A percentile compares a stretch with the other conserved stretches of the same genome.
Conservation (phyloP, 1,140 invertebrate genomes). For the Drosophila pandora region DNA sequence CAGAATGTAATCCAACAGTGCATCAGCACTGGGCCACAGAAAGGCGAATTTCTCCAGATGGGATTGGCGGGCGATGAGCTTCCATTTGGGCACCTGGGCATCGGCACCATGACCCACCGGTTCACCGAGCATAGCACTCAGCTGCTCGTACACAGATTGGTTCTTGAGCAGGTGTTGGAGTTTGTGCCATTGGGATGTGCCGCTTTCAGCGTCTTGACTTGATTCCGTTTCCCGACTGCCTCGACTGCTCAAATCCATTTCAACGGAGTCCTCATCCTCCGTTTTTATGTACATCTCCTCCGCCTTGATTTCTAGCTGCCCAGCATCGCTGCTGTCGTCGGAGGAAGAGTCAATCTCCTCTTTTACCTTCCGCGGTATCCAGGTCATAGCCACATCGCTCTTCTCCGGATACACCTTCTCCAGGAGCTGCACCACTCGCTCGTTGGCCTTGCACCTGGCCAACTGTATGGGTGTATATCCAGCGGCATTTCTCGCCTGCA, state of each 20-base stretch:
- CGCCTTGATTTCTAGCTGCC: slow-evolving; percentile 37
- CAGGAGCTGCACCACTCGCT: slow-evolving; percentile 45
- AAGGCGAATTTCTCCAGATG: slow-evolving; percentile 47
- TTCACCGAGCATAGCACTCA: slow-evolving; percentile 42
- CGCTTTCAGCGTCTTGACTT: not conserved
- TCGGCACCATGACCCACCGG: slow-evolving; percentile 9
- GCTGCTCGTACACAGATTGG: slow-evolving; percentile 29
- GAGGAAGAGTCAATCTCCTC: slow-evolving; percentile 67
- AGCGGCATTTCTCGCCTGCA: slow-evolving; percentile 62
- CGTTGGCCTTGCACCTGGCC: slow-evolving; percentile 47
- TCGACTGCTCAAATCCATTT: slow-evolving; percentile 23
- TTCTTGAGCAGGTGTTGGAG: slow-evolving; percentile 37
- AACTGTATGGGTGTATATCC: slow-evolving; percentile 67
- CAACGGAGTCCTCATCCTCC: slow-evolving; percentile 25
- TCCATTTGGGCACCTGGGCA: slow-evolving; percentile 51
- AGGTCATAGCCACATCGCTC: slow-evolving; percentile 54
- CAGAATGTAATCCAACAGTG: slow-evolving; percentile 62
- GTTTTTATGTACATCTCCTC: slow-evolving; percentile 37
- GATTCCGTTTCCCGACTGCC: not conserved
- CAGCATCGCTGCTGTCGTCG: slow-evolving; percentile 65
- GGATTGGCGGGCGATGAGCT: slow-evolving; percentile 46
- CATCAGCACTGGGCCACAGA: slow-evolving; percentile 60
- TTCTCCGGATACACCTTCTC: slow-evolving; percentile 61
- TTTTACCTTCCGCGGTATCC: slow-evolving; percentile 66
- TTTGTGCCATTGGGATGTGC: slow-evolving; percentile 4